phyloP scores from a whole-genome alignment of 2,888 invertebrate species.

The Hoplodrina ambigua region DNA sequence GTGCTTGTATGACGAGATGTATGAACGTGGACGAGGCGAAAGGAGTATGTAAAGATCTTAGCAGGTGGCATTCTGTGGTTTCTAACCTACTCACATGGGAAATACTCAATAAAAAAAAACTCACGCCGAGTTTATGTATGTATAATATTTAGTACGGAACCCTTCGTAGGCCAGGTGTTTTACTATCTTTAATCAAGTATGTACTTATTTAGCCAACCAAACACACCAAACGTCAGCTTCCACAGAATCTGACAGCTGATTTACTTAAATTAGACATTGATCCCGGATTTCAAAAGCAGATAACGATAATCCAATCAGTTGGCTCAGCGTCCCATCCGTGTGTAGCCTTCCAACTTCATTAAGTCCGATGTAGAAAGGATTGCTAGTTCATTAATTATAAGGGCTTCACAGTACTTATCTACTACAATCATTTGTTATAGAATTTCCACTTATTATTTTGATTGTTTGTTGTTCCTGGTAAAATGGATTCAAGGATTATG shows the following conservation, averaged over 20 bases:
- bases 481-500: constrained; percentile 46
- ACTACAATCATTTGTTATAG: constrained; percentile 70
- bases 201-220: too few species aligned
- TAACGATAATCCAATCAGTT: constrained; percentile 15
- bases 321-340: constrained; percentile 53
- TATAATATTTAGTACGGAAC: too few species aligned
- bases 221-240: too few species aligned
- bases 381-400: constrained; percentile 87
- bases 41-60: too few species aligned
- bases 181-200: too few species aligned
- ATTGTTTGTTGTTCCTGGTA: constrained; percentile 52
- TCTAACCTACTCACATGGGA: too few species aligned
- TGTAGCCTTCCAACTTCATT: constrained; percentile 77
- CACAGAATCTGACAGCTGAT: not conserved
- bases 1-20: too few species aligned
- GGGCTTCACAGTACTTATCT: constrained; percentile 79
- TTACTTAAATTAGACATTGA: not conserved
- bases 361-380: constrained; percentile 82
- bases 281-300: not conserved
- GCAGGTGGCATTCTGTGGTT: too few species aligned
- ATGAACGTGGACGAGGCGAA: too few species aligned
- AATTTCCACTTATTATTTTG: constrained; percentile 68
- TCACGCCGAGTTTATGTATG: too few species aligned
- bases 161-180: too few species aligned
- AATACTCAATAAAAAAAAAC: too few species aligned